Base-by-base conservation (phyloP, 2,113 vertebrate species). In the Sciurus niger region DNA sequence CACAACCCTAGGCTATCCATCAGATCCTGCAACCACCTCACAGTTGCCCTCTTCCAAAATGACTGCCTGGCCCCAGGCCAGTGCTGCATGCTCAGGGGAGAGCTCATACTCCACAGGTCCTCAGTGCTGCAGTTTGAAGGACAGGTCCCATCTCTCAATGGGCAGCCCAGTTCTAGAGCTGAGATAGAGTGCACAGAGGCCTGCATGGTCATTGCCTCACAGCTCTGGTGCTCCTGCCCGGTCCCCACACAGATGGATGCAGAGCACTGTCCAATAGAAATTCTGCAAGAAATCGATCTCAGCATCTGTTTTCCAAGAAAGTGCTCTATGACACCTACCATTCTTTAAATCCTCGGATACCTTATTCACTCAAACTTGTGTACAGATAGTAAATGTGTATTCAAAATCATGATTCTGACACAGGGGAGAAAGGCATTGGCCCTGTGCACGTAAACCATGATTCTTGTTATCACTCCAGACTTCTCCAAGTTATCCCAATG, bases 171-270 rank as follows among this genome's bases (percentile, higher is more conserved):
- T 14, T 34, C 40, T 1, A 30, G 25, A 82, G 8, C 13, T 4
- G 18, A 6, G 1, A 4, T 8, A 20, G 9, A 55, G 34, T 65
- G 34, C 28, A 25, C 14, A 12, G 32, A 43, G n/a, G 20, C 4
- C n/a, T 70, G 32, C 9, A 4, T 5, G 32, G 70, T 60, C 22
- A 60, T 2, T 12, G 0, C 13, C 13, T 51, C n/a, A 43, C 16
- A 46, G 5, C 43, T 9, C 14, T 24, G 1, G 13, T 22, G 0
- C 4, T 43, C 16, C 8, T 84, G 11, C 9, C 30, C 8, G 13
- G 2, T 48, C 18, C 11, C 11, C 18, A 13, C 1, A 79, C 4
- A 68, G n/a, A 28, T 2, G 18, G 7, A 9, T 32, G 3, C 25
- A 53, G 28, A 40, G 8, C 9, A 40, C 0, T n/a, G 16, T 37